Conservation (phyloP, 2,113 vertebrate genomes). For the Enhydra lutris region DNA sequence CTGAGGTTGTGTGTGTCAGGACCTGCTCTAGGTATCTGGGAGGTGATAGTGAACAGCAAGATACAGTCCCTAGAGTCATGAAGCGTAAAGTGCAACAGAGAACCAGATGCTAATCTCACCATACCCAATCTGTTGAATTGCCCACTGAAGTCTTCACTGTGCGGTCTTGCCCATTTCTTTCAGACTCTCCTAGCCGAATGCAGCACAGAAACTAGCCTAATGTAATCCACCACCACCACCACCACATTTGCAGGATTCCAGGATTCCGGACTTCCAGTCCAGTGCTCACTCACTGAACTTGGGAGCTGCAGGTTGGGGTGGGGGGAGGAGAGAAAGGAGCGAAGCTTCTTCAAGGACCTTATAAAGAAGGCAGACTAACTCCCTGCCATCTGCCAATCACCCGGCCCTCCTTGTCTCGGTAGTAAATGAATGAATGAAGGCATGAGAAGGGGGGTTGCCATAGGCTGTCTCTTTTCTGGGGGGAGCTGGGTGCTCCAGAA, state of each 20-base stretch:
- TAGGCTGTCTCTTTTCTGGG: not conserved
- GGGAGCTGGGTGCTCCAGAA: conserved; percentile 3
- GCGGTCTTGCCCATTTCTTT: not conserved
- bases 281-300: not conserved
- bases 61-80: too few species aligned
- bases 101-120: not conserved
- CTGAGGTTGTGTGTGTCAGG: not conserved
- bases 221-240: not conserved
- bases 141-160: not conserved
- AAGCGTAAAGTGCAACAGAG: not conserved
- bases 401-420: not conserved
- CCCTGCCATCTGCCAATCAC: not conserved
- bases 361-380: not conserved
- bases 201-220: not conserved
- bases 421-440: not conserved
- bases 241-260: not conserved
- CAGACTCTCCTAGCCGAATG: not conserved
- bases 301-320: not conserved
- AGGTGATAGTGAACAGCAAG: not conserved
- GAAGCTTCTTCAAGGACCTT: not conserved
- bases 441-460: not conserved
- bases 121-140: not conserved
- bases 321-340: not conserved
- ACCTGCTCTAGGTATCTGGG: not conserved
- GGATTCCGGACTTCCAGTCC: not conserved